Percentiles rank a stretch among this genome's conserved stretches.
phyloP scores from a whole-genome alignment of 92 coral and sea anemone species.

The Metridium senile region DNA sequence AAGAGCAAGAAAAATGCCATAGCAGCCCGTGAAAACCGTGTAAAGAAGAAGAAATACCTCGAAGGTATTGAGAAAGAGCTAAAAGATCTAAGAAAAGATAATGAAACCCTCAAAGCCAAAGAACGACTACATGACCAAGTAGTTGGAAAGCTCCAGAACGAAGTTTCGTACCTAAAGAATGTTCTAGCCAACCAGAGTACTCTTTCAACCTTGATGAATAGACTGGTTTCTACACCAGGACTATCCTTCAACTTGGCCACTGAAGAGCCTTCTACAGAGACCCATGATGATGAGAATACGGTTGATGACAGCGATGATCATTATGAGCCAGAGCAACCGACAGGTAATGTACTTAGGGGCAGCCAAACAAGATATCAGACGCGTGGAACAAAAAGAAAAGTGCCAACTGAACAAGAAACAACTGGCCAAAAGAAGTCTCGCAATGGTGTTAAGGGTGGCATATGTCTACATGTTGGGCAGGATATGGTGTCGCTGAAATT shows the following conservation, averaged over 20 bases:
- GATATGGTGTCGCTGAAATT: slow-evolving; percentile 91
- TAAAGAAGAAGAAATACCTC: slow-evolving; percentile 84
- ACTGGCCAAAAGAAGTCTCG: slow-evolving; percentile 25
- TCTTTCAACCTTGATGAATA: slow-evolving; percentile 71
- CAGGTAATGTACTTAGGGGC: background rate
- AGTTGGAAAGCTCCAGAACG: slow-evolving; percentile 62
- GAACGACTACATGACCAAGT: slow-evolving; percentile 42
- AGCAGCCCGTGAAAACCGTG: slow-evolving; percentile 89
- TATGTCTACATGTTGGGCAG: slow-evolving; percentile 88
- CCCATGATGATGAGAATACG: slow-evolving; percentile 13
- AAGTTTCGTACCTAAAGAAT: slow-evolving; percentile 76
- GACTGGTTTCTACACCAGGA: slow-evolving; percentile 82
- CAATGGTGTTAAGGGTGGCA: slow-evolving; percentile 62
- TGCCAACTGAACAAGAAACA: background rate
- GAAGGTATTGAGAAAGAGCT: slow-evolving; percentile 73
- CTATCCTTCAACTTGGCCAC: slow-evolving; percentile 74
- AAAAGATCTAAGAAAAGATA: slow-evolving; percentile 59
- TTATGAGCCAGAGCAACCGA: background rate
- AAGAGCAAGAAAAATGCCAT: slow-evolving; percentile 79
- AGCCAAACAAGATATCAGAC: slow-evolving; percentile 24
- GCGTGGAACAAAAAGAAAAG: slow-evolving; percentile 33
- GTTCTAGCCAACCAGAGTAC: slow-evolving; percentile 91
- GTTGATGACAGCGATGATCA: background rate
- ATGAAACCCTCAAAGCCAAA: slow-evolving; percentile 46
- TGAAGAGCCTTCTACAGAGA: slow-evolving; percentile 20